phyloP scores from a whole-genome alignment of 2,888 invertebrate genomes.

The Geophilus truncorum region DNA sequence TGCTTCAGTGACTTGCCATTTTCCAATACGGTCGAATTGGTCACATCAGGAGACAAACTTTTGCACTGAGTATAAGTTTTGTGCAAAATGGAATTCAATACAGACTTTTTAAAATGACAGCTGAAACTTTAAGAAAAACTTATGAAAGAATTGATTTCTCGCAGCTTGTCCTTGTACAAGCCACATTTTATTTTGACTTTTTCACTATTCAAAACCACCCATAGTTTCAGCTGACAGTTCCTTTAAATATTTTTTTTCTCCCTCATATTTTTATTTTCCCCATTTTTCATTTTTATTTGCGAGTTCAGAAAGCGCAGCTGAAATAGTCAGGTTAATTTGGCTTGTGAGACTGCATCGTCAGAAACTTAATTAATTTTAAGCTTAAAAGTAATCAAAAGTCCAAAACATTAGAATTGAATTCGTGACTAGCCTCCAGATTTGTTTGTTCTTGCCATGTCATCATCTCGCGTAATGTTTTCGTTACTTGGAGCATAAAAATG shows the following conservation, averaged over 20 bases:
- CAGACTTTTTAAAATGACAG: not conserved
- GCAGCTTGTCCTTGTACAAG: not conserved
- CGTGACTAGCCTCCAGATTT: not conserved
- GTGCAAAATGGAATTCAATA: not conserved
- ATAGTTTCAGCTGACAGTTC: not conserved
- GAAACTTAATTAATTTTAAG: not conserved
- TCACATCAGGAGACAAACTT: not conserved
- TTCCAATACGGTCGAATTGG: not conserved
- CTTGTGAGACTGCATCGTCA: not conserved
- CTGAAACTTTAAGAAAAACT: not conserved
- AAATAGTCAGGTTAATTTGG: not conserved
- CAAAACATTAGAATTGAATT: conserved; percentile 8
- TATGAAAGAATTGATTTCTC: not conserved
- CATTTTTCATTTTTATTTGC: too few species aligned
- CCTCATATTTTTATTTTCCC: not conserved
- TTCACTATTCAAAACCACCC: not conserved
- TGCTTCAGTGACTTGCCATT: not conserved
- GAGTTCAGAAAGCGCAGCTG: too few species aligned
- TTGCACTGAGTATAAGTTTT: not conserved
- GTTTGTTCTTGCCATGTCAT: not conserved
- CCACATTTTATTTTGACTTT: not conserved
- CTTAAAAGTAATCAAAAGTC: not conserved
- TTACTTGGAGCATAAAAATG: not conserved
- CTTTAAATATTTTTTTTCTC: not conserved
- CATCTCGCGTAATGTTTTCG: not conserved